Evolutionary conservation across 2,797 vertebrate genomes (phyloP), one percentile per base, ranked within the genome.

Genomic region (Poeciliopsis gracilis): DNA sequence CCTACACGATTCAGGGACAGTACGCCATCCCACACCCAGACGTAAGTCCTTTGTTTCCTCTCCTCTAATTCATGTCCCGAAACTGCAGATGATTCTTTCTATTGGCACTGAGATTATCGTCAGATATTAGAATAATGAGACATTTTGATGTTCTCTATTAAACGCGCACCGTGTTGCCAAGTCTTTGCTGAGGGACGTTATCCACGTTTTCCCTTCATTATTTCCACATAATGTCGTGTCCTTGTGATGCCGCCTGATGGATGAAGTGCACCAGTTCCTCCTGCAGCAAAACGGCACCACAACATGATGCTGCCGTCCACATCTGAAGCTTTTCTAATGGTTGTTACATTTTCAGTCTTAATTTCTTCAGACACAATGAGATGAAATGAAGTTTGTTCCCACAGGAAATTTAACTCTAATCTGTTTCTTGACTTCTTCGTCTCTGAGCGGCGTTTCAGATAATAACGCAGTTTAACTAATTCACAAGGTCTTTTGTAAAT

Each of bases 1-100:
- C 98, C 95, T 99, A 99, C 94, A 98, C 98, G 88, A 99, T 99
- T 97, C 98, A 99, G 97, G 98, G 98, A 97, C 98, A 99, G 90
- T 99, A 99, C 5, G 98, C 98, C 95, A 98, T 99, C 94, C 98
- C 98, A 87, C 98, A 99, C 94, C 98, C 98, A 91, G 98, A 99
- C 97, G 98, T 99, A 97, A 99, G 98, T 99, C 93, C 87, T 86
- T 86, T 85, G 90, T 86, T 90, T 80, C 80, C 43, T 55, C 78
- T 76, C 73, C 86, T 86, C 86, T 86, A 33, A 16, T 43, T 38
- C 1, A 75, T 47, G 33, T 30, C 28, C 77, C n/a, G 38, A 45
- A 45, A 45, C 23, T 11, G 12, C 2, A n/a, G 4, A 43, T 0
- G 3, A 41, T 4, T 2, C 16, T 67, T 25, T 41, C 12, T 25